phyloP scores from a whole-genome alignment of 2,797 vertebrate species.

The Luscinia megarhynchos region DNA sequence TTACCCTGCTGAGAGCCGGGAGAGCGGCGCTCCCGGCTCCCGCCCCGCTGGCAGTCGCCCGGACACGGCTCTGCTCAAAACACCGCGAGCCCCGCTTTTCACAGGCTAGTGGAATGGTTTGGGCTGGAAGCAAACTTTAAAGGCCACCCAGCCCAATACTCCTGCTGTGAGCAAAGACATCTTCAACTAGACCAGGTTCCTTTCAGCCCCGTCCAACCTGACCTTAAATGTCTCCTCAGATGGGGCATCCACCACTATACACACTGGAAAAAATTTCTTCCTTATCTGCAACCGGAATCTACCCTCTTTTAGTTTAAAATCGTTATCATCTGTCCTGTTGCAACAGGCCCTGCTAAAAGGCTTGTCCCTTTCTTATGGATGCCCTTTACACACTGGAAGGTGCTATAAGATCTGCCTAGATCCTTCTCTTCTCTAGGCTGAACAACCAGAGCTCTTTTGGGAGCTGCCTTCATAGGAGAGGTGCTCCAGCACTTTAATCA shows the following conservation, averaged over 20 bases:
- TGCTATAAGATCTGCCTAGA: not conserved
- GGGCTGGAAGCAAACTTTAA: not conserved
- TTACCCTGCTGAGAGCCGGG: not conserved
- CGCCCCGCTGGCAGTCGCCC: not conserved
- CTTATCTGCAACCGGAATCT: not conserved
- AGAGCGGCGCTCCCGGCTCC: not conserved
- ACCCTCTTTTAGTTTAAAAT: not conserved
- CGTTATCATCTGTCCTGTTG: not conserved
- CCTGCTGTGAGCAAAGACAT: not conserved
- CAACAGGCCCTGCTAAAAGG: not conserved
- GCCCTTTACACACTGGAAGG: not conserved
- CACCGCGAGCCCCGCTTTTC: not conserved
- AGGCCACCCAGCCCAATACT: not conserved
- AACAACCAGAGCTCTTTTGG: not conserved
- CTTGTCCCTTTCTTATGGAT: not conserved
- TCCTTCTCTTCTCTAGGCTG: not conserved
- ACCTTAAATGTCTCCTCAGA: not conserved
- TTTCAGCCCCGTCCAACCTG: not conserved
- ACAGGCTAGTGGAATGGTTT: not conserved
- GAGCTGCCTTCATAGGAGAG: not conserved
- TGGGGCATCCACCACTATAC: not conserved
- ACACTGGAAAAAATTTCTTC: not conserved
- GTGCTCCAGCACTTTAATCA: not conserved
- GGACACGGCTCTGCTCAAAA: not conserved
- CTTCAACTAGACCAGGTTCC: not conserved